Evolutionary conservation across 30 jellyfish, hydroid and myxozoan genomes (phyloP).

Genomic region (Mastigias papua): DNA sequence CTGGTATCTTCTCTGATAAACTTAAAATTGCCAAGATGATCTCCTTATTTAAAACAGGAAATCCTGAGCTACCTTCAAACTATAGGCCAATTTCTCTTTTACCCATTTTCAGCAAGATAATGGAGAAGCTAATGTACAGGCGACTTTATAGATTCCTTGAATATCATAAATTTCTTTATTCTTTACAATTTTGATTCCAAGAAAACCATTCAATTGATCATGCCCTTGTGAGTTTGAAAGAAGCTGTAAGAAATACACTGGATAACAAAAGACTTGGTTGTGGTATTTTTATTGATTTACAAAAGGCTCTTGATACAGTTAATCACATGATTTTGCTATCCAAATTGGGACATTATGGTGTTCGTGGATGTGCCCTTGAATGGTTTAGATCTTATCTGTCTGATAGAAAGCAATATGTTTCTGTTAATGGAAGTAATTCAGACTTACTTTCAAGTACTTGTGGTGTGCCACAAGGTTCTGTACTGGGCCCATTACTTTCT

Average conservation of each 20-base stretch:
- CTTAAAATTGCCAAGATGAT: background rate
- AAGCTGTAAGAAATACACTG: constrained; percentile 17
- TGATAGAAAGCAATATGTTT: constrained; percentile 29
- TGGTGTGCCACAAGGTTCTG: constrained; percentile 53
- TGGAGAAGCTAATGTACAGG: constrained; percentile 12
- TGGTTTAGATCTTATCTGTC: constrained; percentile 18
- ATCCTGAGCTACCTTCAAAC: background rate
- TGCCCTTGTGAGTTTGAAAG: background rate
- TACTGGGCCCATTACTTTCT: constrained; percentile 34
- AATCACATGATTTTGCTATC: constrained; percentile 14
- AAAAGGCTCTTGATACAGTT: constrained; percentile 39
- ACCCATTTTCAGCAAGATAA: constrained; percentile 29
- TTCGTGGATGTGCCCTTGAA: constrained; percentile 25
- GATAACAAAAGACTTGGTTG: constrained; percentile 16
- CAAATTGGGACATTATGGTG: constrained; percentile 42
- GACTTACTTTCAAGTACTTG: background rate
- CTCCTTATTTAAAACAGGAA: background rate
- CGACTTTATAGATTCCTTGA: constrained; percentile 3
- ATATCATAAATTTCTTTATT: constrained; percentile 8
- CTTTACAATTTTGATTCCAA: constrained; percentile 28
- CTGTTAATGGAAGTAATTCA: constrained; percentile 11
- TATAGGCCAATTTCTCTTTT: constrained; percentile 22
- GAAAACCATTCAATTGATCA: constrained; percentile 1
- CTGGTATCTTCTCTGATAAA: background rate
- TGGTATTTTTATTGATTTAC: constrained; percentile 5